Percentiles rank a stretch among this genome's conserved stretches.
Evolutionary conservation across 2,797 vertebrate genomes (phyloP).

Genomic region (Zonotrichia albicollis): DNA sequence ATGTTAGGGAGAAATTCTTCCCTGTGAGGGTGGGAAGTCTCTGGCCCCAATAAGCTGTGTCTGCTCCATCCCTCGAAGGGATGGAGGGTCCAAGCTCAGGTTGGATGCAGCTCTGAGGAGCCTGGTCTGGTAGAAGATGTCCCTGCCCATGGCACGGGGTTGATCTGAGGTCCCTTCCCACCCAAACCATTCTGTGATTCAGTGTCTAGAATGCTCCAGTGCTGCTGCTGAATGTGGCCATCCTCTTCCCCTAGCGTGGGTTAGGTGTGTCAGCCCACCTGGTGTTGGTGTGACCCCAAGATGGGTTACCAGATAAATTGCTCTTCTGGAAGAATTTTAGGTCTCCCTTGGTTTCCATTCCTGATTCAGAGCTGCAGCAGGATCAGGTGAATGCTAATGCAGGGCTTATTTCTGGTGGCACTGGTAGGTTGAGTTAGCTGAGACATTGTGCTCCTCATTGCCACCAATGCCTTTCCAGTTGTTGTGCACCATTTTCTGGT

Average conservation of each 20-base stretch:
- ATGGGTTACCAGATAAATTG: background rate
- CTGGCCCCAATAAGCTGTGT: background rate
- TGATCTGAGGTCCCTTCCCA: background rate
- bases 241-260: accelerated
- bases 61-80: background rate
- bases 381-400: background rate
- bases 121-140: background rate
- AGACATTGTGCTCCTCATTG: accelerated
- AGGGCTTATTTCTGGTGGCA: background rate
- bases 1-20: background rate
- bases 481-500: background rate
- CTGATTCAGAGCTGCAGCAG: background rate
- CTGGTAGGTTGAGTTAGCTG: background rate
- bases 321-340: background rate
- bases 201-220: accelerated
- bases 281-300: accelerated
- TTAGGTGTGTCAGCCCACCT: background rate
- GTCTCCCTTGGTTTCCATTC: background rate
- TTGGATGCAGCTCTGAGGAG: background rate
- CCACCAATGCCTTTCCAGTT: background rate
- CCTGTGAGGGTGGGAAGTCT: background rate
- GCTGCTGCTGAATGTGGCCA: background rate
- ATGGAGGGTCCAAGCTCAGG: background rate
- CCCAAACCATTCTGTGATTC: background rate
- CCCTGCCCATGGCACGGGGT: accelerated